A percentile compares a stretch with the other conserved stretches of the same genome.
Evolutionary conservation across 2,113 vertebrate genomes (phyloP).

Genomic region (Syngnathus typhle): DNA sequence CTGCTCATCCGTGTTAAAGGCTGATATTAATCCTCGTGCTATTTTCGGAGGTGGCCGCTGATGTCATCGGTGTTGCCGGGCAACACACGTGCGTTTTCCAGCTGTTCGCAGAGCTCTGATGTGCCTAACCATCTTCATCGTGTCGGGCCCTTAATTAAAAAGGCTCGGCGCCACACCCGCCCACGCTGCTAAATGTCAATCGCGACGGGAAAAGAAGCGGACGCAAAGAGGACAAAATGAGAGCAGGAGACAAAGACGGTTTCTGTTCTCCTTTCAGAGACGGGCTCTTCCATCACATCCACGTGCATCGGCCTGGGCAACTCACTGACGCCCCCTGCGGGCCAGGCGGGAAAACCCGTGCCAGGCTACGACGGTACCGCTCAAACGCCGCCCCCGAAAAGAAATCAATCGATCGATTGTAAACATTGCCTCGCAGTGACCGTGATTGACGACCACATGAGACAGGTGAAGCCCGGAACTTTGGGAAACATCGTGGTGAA

Average conservation of each 20-base stretch:
- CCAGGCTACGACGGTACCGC: conserved; percentile 89
- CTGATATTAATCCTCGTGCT: conserved; percentile 68
- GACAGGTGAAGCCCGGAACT: conserved; percentile 75
- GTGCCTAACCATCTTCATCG: conserved; percentile 11
- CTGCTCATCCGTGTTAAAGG: conserved; percentile 49
- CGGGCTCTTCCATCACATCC: conserved; percentile 89
- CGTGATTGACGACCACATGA: conserved; percentile 83
- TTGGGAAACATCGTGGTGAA: conserved; percentile 95
- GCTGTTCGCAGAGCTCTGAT: conserved; percentile 54
- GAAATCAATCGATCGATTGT: too few species aligned
- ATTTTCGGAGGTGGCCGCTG: conserved; percentile 73
- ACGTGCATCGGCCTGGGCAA: conserved; percentile 85
- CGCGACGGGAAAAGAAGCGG: too few species aligned
- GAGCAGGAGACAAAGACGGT: not conserved
- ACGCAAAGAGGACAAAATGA: not conserved
- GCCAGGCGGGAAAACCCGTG: conserved; percentile 88
- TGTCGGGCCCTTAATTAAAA: conserved; percentile 9
- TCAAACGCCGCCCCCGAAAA: not conserved
- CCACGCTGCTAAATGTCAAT: not conserved
- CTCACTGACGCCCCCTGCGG: conserved; percentile 81
- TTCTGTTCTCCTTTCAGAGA: conserved; percentile 69
- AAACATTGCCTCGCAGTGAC: conserved; percentile 68
- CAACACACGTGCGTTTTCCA: conserved; percentile 68
- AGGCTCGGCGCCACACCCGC: too few species aligned
- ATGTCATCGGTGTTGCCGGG: conserved; percentile 74